phyloP scores from a whole-genome alignment of 2,888 invertebrate species.

The Drosophila dives region DNA sequence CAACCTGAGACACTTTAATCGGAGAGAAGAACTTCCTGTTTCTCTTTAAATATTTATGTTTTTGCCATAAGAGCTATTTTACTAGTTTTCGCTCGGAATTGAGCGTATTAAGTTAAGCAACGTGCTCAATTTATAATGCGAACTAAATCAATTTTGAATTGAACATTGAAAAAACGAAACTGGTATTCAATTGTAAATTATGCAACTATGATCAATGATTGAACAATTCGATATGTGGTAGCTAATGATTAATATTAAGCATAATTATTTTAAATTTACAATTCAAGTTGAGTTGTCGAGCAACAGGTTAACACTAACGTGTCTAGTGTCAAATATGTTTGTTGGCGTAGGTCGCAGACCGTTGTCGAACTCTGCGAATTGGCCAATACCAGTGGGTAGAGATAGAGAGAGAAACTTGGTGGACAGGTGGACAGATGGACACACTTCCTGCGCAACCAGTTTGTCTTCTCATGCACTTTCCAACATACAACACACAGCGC shows the following conservation, averaged over 20 bases:
- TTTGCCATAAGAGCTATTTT: not conserved
- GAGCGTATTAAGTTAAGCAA: not conserved
- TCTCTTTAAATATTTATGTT: not conserved
- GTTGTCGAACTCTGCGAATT: slow-evolving; percentile 72
- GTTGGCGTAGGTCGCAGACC: slow-evolving; percentile 76
- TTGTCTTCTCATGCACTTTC: slow-evolving; percentile 60
- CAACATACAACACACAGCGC: slow-evolving; percentile 4
- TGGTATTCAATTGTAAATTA: not conserved
- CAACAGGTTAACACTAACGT: slow-evolving; percentile 46
- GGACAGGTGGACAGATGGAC: slow-evolving; percentile 52
- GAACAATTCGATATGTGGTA: not conserved
- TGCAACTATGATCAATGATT: not conserved
- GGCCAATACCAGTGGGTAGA: slow-evolving; percentile 57
- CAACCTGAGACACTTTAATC: not conserved
- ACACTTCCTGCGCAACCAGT: slow-evolving; percentile 70
- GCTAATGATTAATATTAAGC: not conserved
- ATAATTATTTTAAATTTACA: not conserved
- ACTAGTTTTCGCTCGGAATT: not conserved
- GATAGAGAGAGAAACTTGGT: not conserved
- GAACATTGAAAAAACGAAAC: not conserved
- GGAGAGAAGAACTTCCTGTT: not conserved
- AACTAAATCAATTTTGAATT: not conserved
- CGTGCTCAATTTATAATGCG: not conserved
- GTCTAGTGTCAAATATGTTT: slow-evolving; percentile 42
- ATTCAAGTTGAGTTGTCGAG: slow-evolving; percentile 12